phyloP scores from a whole-genome alignment of 2,113 vertebrate species.

The Ia io region DNA sequence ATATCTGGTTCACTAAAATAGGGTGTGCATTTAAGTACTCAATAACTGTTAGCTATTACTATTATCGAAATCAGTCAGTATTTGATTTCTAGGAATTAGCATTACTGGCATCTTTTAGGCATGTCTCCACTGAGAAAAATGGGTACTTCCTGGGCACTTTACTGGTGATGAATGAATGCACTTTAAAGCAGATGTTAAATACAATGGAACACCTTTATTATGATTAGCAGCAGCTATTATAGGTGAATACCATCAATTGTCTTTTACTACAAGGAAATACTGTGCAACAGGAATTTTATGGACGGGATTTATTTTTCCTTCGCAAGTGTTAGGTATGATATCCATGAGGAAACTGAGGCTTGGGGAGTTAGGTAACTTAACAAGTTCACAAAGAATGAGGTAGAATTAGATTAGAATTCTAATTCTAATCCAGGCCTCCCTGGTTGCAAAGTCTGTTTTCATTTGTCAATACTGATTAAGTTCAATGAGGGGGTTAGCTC shows the following conservation, averaged over 20 bases:
- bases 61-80: neutral
- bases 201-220: neutral
- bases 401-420: neutral
- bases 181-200: neutral
- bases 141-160: neutral
- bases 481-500: neutral
- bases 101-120: neutral
- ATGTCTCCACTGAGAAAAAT: neutral
- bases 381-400: neutral
- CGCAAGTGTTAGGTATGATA: neutral
- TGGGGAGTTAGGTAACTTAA: neutral
- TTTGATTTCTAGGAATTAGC: constrained; percentile 17
- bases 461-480: neutral
- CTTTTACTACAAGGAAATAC: neutral
- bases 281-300: neutral
- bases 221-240: neutral
- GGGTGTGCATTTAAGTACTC: neutral
- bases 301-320: neutral
- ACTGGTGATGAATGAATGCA: neutral
- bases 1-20: neutral
- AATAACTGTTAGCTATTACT: neutral
- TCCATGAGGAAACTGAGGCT: neutral
- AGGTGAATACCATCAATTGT: neutral
- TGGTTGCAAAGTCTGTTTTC: neutral
- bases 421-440: neutral